Base-by-base conservation (phyloP, 1,140 invertebrate species). In the Mactra quadrangularis region DNA sequence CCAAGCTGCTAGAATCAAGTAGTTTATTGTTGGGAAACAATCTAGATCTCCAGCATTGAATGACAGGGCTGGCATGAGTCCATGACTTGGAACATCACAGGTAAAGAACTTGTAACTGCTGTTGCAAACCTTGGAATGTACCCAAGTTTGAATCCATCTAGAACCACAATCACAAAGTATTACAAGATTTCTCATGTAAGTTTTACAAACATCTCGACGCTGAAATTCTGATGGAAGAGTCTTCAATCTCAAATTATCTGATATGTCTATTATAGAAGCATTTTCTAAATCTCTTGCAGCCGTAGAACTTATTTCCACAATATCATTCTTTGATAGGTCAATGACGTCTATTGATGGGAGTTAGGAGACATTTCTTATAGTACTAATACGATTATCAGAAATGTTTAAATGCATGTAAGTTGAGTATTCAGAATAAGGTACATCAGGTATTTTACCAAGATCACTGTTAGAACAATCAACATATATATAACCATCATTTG, bases 121-220 rank as follows among this genome's bases (percentile, higher is more conserved):
- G 29, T 31, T 47, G 33, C 52, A 75, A 15, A 13, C 7, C 38
- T 77, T 62, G 1, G 29, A 19, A 19, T 45, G 17, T 1, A 77
- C 17, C 74, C 74, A 77, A 15, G 17, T 33, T 59, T 60, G 38
- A 31, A 77, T 77, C 74, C 74, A 77, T 3, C 25, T 15, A 19
- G 25, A 33, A 19, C 33, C 25, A 64, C 74, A 77, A 22, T 33
- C 35, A 64, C 74, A 77, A 25, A 22, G 1, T 19, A 77, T 62
- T 1, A 22, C 19, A 11, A 77, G 27, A 60, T 62, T 47, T 29
- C 29, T 33, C 74, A 77, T 62, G 1, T 77, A 3, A 19, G 45
- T 64, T 31, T 13, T 47, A 41, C 74, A 77, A 50, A 77, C 22
- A 22, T 64, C 50, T 41, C 74, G n/a, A 29, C 47, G 45, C 29